Evolutionary conservation across 2,888 invertebrate genomes (phyloP), one percentile per base, ranked within the genome.

Genomic region (Agrotis exclamationis): DNA sequence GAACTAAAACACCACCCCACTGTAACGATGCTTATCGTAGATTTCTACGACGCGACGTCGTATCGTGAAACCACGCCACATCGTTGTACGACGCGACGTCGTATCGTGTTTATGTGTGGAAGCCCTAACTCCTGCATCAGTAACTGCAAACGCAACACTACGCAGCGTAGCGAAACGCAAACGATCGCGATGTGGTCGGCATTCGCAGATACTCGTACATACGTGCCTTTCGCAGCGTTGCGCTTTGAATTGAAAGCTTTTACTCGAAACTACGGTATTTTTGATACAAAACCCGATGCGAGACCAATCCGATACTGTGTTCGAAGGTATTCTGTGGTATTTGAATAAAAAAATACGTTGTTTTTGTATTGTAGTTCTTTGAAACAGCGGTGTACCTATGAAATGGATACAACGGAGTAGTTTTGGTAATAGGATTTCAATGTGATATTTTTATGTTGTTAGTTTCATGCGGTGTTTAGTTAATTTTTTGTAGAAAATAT

Each of bases 221-320:
- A 66, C 59, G 50, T 63, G 53, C 54, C 57, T 58, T 66, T 63
- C 24, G 50, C 57, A 57, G 20, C 53, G 18, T 14, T 68, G 51
- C 53, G 39, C 63, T 75, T 39, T 60, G 54, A 44, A 69, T 54
- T 65, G 47, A 56, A 73, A 48, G 39, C 48, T 59, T 65, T 63
- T 58, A 20, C 28, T 75, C 54, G 57, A 68, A 44, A 45, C 22
- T 39, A 24, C 39, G 70, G 47, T 70, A 67, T 56, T 78, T 65
- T 63, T 53, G 53, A 39, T 59, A 18, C 4, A 7, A 50, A 53
- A 78, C 1, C 39, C 28, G 54, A 47, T 63, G 39, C 50, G 18
- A 18, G 5, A 47, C n/a, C 53, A 74, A 69, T 64, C n/a, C 2
- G 20, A 54, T 58, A 57, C 20, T 48, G n/a, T 13, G 9, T 39